Conservation (phyloP, 2,113 vertebrate genomes). For the Struthidea cinerea region DNA sequence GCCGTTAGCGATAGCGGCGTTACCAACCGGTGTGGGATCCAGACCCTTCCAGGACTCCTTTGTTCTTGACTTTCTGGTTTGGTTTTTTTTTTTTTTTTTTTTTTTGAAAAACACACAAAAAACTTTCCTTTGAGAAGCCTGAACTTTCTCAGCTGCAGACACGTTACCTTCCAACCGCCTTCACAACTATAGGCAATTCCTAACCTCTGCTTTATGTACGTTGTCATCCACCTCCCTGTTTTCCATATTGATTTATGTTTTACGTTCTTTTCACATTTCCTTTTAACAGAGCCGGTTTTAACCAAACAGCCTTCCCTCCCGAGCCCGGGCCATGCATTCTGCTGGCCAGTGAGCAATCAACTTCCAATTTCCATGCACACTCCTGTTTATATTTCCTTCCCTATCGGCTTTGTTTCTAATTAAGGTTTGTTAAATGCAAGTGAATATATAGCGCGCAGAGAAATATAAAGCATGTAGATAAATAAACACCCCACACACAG, state of each 20-base stretch:
- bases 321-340: background rate
- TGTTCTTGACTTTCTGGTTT: slow-evolving; percentile 40
- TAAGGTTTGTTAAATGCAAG: slow-evolving; percentile 41
- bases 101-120: background rate
- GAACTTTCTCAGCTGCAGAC: slow-evolving; percentile 31
- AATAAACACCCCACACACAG: slow-evolving; percentile 49
- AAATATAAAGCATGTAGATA: slow-evolving; percentile 45
- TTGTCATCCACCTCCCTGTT: slow-evolving; percentile 51
- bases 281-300: slow-evolving; percentile 15
- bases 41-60: slow-evolving; percentile 44
- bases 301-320: slow-evolving; percentile 1
- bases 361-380: slow-evolving; percentile 47
- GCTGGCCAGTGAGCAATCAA: slow-evolving; percentile 47
- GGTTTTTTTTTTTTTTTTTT: background rate
- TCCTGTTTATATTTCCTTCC: slow-evolving; percentile 58
- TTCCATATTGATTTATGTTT: slow-evolving; percentile 46
- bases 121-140: background rate
- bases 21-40: slow-evolving; percentile 3
- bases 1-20: background rate
- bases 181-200: background rate
- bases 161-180: background rate
- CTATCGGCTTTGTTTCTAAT: slow-evolving; percentile 62
- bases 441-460: slow-evolving; percentile 1
- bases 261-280: slow-evolving; percentile 52
- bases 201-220: slow-evolving; percentile 53